Evolutionary conservation across 2,113 vertebrate genomes (phyloP).

Genomic region (Elaphurus davidianus): DNA sequence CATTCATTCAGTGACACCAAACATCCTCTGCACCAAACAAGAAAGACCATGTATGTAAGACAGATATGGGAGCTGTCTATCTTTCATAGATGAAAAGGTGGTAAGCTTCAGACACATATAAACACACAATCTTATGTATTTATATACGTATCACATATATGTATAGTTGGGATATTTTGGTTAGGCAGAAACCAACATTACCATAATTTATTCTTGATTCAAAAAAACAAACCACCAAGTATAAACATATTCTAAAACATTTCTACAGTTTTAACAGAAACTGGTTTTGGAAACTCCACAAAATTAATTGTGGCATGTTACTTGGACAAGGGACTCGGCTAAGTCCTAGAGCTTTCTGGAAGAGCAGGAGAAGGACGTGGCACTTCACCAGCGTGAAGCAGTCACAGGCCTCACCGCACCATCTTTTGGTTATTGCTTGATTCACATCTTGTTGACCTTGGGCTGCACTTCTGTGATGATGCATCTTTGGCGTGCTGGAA

Average conservation of each 20-base stretch:
- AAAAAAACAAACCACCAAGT: neutral
- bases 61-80: neutral
- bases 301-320: neutral
- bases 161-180: conserved; percentile 47
- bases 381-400: neutral
- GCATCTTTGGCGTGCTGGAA: conserved; percentile 82
- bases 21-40: neutral
- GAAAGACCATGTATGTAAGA: conserved; percentile 3
- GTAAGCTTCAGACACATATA: conserved; percentile 70
- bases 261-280: conserved; percentile 8
- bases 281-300: conserved; percentile 50
- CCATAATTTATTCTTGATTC: conserved; percentile 6
- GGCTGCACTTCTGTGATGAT: conserved; percentile 51
- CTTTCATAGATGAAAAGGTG: conserved; percentile 40
- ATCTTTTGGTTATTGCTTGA: conserved; percentile 65
- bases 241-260: conserved; percentile 36
- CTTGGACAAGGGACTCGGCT: neutral
- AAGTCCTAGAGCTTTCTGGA: neutral
- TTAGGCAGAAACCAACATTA: conserved; percentile 59
- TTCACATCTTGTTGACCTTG: conserved; percentile 41
- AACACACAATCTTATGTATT: conserved; percentile 73
- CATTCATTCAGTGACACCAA: neutral
- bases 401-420: rapidly evolving
- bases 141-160: conserved; percentile 57
- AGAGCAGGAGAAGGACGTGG: neutral